Base-by-base conservation (phyloP, 1,140 invertebrate species). In the Magallana ariakensis region DNA sequence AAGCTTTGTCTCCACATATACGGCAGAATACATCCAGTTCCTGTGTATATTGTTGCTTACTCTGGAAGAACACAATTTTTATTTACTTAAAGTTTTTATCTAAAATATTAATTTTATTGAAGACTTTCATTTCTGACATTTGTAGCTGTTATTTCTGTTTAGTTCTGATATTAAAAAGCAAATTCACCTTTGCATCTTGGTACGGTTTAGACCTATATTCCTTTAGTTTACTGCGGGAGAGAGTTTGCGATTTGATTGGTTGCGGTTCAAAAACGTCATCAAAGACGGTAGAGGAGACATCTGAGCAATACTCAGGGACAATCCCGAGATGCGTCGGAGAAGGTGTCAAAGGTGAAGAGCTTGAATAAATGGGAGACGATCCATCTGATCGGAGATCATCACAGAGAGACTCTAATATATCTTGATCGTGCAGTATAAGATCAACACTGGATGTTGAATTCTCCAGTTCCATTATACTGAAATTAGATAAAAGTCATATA, bases 21-120 rank as follows among this genome's bases (percentile, higher is more conserved):
- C 96, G 96, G 93, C 96, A 96, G 55, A 98, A 97, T 88, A 98
- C 97, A 94, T 98, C 99, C 75, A 92, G 86, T 46, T 92, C 91
- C 11, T 88, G 85, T 11, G 91, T 92, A 84, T 92, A 92, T 56
- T 80, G 88, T 89, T 22, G 90, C 92, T 85, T 85, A 10, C 10
- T 75, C 66, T 75, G 22, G 0, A 75, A n/a, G 9, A n/a, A 60
- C 5, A 60, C 15, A 60, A 26, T 46, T 46, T n/a, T 46, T 46
- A 46, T 2, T 46, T 46, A 46, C 33, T 46, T 4, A 46, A 46
- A 46, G 33, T 46, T 0, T 46, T 46, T 46, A 46, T 46, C 33
- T 46, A 46, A 46, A 46, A 46, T 46, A 4, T 46, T 46, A 46
- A 46, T 46, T 46, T 46, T 46, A 46, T 46, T 5, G 2, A 46